These are phyloP conservation scores for Amphipoea oculea DNA, from an alignment of 2,888 invertebrate species.

Conservation along the genomic window DNA sequence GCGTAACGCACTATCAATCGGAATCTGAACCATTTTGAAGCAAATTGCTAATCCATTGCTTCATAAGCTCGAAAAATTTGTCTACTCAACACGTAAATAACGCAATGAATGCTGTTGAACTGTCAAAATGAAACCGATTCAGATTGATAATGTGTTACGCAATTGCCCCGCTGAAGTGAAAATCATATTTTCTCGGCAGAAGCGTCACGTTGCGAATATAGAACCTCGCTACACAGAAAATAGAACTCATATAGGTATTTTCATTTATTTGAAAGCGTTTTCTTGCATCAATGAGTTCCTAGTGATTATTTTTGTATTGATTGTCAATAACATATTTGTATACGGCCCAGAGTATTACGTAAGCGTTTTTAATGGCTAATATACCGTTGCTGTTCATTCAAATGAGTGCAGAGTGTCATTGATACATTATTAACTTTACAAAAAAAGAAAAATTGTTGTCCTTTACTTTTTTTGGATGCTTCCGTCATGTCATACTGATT, in stretches of 20 bases:
- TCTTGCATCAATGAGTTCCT: background rate
- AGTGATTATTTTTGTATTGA: background rate
- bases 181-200: background rate
- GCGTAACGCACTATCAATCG: too few species aligned
- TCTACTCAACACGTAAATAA: too few species aligned
- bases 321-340: slow-evolving; percentile 13
- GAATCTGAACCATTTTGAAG: too few species aligned
- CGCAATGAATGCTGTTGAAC: too few species aligned
- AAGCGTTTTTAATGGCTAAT: background rate
- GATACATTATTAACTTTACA: fast-evolving
- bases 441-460: background rate
- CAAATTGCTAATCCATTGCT: too few species aligned
- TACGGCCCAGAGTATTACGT: background rate
- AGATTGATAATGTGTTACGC: too few species aligned
- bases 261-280: slow-evolving; percentile 14
- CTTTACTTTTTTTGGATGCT: background rate
- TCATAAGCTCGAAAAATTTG: too few species aligned
- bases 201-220: background rate
- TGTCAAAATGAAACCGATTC: too few species aligned
- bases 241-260: background rate
- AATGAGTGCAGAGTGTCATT: background rate
- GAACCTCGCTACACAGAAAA: slow-evolving; percentile 2
- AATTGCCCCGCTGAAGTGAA: too few species aligned
- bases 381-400: background rate
- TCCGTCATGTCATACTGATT: background rate